Evolutionary conservation across 1,140 invertebrate genomes (phyloP).

Genomic region (Venturia canescens): DNA sequence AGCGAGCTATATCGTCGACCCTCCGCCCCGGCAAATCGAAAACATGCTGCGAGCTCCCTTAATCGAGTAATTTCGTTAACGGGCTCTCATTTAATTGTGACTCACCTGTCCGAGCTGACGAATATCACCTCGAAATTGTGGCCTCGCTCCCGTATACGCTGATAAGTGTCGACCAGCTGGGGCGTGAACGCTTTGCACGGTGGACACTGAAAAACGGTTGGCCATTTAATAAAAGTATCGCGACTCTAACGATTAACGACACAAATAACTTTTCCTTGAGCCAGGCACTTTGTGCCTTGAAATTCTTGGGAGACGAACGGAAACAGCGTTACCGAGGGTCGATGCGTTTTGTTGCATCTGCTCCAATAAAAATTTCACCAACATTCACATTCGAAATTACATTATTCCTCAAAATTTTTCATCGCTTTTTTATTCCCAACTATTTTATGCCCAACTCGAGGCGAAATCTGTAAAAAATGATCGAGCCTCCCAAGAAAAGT

Average conservation of each 20-base stretch:
- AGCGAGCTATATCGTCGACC: no score
- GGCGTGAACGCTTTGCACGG: slow-evolving; percentile 90
- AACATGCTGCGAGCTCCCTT: no score
- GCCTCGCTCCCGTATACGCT: slow-evolving; percentile 82
- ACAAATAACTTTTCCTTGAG: no score
- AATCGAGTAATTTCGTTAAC: not conserved
- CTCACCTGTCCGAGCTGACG: slow-evolving; percentile 88
- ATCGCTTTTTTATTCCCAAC: no score
- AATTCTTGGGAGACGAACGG: no score
- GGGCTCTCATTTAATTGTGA: slow-evolving; percentile 31
- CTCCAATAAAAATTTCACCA: no score
- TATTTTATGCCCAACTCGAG: no score
- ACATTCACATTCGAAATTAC: no score
- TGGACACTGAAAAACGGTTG: slow-evolving; percentile 82
- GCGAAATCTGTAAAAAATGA: not conserved
- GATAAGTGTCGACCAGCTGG: slow-evolving; percentile 83
- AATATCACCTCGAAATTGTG: slow-evolving; percentile 88
- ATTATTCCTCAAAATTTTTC: not conserved
- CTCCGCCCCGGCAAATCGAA: no score
- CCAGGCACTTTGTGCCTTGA: no score
- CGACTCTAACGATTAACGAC: not conserved
- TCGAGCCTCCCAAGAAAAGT: not conserved
- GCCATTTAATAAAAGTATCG: not conserved
- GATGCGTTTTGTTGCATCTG: no score
- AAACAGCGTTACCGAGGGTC: no score